A percentile compares a stretch with the other conserved stretches of the same genome.
These are phyloP conservation scores for Centruroides sculpturatus DNA, from an alignment of 1,140 invertebrate species.

Conservation along the genomic window DNA sequence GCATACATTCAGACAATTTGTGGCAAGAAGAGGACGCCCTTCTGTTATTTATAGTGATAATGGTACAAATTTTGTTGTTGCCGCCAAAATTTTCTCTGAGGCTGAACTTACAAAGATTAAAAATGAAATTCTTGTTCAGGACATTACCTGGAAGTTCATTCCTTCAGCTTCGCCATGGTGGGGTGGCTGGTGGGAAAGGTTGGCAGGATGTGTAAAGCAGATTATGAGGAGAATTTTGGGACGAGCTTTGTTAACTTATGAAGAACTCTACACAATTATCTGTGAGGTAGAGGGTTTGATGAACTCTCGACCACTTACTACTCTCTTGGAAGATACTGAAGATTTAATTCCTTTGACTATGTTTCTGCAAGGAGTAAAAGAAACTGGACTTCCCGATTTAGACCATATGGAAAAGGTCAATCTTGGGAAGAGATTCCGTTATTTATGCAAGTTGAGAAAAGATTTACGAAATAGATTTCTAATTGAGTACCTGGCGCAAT, in stretches of 20 bases:
- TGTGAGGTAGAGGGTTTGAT: too few relatives aligned
- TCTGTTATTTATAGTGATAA: slow-evolving; percentile 25
- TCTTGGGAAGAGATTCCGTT: too few relatives aligned
- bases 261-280: neutral
- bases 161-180: slow-evolving; percentile 1
- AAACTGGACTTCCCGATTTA: too few relatives aligned
- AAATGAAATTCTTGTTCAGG: neutral
- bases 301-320: too few relatives aligned
- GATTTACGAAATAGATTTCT: too few relatives aligned
- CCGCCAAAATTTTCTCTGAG: neutral
- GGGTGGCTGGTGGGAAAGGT: slow-evolving; percentile 4
- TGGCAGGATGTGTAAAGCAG: neutral
- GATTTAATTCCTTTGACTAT: too few relatives aligned
- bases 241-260: slow-evolving; percentile 1
- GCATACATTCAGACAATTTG: slow-evolving; percentile 26
- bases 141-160: neutral
- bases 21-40: slow-evolving; percentile 24
- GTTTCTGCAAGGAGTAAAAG: too few relatives aligned
- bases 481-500: too few relatives aligned
- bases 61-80: slow-evolving; percentile 28
- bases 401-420: too few relatives aligned
- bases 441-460: too few relatives aligned
- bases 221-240: slow-evolving; percentile 1
- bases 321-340: too few relatives aligned
- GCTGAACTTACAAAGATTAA: neutral